phyloP scores from a whole-genome alignment of 2,797 vertebrate species.

The Denticeps clupeoides region DNA sequence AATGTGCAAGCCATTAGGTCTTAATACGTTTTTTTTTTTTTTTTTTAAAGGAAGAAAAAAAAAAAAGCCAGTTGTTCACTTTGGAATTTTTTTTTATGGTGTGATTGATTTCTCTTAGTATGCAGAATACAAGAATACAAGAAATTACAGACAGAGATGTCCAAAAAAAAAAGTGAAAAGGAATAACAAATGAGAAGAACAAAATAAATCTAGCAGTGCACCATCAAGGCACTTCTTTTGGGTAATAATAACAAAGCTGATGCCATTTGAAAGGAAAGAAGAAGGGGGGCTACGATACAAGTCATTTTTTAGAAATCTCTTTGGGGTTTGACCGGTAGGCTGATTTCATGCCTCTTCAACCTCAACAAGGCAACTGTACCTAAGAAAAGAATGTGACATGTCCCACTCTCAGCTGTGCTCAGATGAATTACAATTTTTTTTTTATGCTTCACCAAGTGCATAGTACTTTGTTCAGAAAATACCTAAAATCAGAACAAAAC shows the following conservation, averaged over 20 bases:
- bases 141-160: conserved; percentile 6
- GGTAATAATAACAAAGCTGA: not conserved
- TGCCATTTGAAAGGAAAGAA: not conserved
- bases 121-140: not conserved
- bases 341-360: not conserved
- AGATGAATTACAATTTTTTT: not conserved
- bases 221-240: not conserved
- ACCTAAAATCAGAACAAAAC: no score
- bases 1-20: not conserved
- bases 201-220: not conserved
- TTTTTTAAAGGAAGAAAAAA: not conserved
- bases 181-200: conserved; percentile 1
- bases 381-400: not conserved
- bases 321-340: not conserved
- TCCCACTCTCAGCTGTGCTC: not conserved
- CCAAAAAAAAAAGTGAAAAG: not conserved
- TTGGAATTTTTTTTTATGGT: conserved; percentile 1
- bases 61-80: conserved; percentile 1
- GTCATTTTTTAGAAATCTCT: conserved; percentile 1
- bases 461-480: no score
- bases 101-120: not conserved
- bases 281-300: not conserved
- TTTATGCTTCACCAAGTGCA: no score
- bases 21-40: no score
- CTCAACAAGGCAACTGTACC: not conserved